These are phyloP conservation scores for Drosophila dunni DNA, from an alignment of 1,140 invertebrate species.

Conservation along the genomic window DNA sequence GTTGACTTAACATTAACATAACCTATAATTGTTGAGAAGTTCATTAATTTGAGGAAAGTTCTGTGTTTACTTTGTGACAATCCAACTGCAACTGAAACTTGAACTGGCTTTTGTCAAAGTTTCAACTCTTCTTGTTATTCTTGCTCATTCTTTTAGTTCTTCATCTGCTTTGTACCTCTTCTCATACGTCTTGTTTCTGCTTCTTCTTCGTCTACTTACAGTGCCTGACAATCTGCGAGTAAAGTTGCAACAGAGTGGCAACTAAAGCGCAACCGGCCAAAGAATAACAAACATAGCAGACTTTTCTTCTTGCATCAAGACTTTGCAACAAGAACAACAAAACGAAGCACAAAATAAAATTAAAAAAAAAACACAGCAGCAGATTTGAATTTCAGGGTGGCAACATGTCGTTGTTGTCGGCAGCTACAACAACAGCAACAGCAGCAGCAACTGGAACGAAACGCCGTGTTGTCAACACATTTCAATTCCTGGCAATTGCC, in stretches of 20 bases:
- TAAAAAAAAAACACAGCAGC: slow-evolving; percentile 28
- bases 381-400: slow-evolving; percentile 28
- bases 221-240: slow-evolving; percentile 44
- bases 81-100: slow-evolving; percentile 34
- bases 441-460: slow-evolving; percentile 17
- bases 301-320: slow-evolving; percentile 63
- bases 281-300: slow-evolving; percentile 27
- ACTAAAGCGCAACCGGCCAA: slow-evolving; percentile 35
- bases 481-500: slow-evolving; percentile 68
- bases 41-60: background rate
- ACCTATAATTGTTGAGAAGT: background rate
- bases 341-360: slow-evolving; percentile 4
- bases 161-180: no score
- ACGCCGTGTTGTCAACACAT: slow-evolving; percentile 63
- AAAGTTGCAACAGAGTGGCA: slow-evolving; percentile 43
- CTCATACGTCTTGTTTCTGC: background rate
- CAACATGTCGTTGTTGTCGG: slow-evolving; percentile 65
- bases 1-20: background rate
- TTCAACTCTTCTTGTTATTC: slow-evolving; percentile 1
- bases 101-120: slow-evolving; percentile 59
- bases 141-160: background rate
- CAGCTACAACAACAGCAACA: slow-evolving; percentile 40
- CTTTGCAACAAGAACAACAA: slow-evolving; percentile 38
- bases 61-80: slow-evolving; percentile 11
- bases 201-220: slow-evolving; percentile 59